phyloP scores from a whole-genome alignment of 2,888 invertebrate species.

The Colostygia pectinataria region DNA sequence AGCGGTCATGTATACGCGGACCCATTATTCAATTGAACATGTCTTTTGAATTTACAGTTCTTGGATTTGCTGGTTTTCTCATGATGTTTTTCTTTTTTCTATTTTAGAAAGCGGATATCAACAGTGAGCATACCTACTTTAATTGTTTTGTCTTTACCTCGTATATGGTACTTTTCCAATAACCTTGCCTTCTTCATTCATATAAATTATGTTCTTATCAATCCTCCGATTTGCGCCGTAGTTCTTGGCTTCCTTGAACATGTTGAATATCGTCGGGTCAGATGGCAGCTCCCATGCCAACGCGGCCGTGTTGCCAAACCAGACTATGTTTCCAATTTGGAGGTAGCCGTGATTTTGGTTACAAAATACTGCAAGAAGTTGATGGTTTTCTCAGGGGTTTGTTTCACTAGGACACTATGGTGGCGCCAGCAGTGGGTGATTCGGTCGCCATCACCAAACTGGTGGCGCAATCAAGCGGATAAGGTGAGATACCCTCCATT shows the following conservation, averaged over 20 bases:
- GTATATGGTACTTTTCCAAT: constrained; percentile 60
- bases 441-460: too few species aligned
- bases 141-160: constrained; percentile 44
- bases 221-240: constrained; percentile 47
- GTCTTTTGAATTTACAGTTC: too few species aligned
- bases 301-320: constrained; percentile 88
- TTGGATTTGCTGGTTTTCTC: too few species aligned
- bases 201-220: constrained; percentile 58
- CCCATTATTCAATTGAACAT: too few species aligned
- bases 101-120: too few species aligned
- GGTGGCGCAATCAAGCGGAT: too few species aligned
- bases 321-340: constrained; percentile 83
- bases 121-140: too few species aligned
- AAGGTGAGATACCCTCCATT: too few species aligned
- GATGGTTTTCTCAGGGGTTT: neutral
- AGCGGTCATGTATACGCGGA: too few species aligned
- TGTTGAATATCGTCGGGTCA: constrained; percentile 65
- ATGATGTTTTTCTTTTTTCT: too few species aligned
- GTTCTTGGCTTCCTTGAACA: constrained; percentile 50
- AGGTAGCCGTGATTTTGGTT: constrained; percentile 84
- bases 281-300: constrained; percentile 90
- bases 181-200: constrained; percentile 64
- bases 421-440: too few species aligned
- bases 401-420: too few species aligned
- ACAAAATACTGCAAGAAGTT: constrained; percentile 81